These are phyloP conservation scores for Dryoscopus gambensis DNA, from an alignment of 2,113 vertebrate genomes.

Conservation along the genomic window DNA sequence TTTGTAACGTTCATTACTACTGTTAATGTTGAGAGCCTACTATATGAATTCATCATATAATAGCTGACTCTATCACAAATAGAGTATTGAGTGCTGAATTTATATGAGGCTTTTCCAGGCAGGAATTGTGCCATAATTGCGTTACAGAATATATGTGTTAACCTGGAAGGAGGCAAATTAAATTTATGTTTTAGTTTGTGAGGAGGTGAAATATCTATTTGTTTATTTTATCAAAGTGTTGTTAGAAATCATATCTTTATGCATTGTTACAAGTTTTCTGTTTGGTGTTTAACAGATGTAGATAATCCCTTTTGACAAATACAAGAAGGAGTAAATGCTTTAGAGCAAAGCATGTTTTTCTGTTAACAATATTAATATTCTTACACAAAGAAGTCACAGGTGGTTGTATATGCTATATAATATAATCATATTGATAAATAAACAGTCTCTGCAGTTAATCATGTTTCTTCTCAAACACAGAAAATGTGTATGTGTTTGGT, in stretches of 20 bases:
- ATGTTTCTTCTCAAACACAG: accelerated
- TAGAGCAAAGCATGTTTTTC: neutral
- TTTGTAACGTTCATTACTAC: neutral
- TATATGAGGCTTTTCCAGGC: neutral
- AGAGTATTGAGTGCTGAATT: neutral
- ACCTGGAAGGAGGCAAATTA: neutral
- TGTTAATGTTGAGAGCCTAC: neutral
- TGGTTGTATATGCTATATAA: neutral
- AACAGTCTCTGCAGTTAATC: neutral
- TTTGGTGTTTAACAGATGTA: neutral
- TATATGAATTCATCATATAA: neutral
- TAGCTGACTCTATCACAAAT: neutral
- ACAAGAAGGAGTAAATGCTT: neutral
- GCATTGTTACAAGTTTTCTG: neutral
- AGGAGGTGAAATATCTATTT: neutral
- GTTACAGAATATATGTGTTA: neutral
- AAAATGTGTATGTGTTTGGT: neutral
- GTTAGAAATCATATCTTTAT: neutral
- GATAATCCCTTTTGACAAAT: neutral
- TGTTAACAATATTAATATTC: neutral
- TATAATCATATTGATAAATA: neutral
- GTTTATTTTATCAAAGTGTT: neutral
- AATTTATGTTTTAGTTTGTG: neutral
- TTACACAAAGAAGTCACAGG: neutral
- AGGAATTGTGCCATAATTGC: neutral